Conservation (phyloP, 2,888 invertebrate genomes). For the Lochmaea crataegi region DNA sequence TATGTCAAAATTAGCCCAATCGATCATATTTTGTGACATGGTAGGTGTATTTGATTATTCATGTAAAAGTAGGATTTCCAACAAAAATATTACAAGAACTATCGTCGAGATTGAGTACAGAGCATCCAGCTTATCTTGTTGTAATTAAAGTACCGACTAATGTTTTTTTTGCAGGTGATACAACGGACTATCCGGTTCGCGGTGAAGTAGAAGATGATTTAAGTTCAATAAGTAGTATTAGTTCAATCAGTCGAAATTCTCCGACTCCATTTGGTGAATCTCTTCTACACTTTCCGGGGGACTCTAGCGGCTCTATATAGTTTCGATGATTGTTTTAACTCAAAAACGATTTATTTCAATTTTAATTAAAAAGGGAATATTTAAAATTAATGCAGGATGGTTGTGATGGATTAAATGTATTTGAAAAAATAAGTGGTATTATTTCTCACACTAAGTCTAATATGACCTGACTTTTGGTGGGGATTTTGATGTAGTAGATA, state of each 20-base stretch:
- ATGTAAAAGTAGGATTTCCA: background rate
- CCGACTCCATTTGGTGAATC: constrained; percentile 82
- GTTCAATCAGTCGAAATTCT: constrained; percentile 83
- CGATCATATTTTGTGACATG: too few relatives aligned
- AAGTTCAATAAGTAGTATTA: constrained; percentile 83
- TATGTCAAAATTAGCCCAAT: too few relatives aligned
- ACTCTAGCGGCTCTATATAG: constrained; percentile 68
- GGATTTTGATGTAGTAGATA: too few relatives aligned
- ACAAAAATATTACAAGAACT: background rate
- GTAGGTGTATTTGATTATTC: background rate
- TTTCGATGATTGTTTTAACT: background rate
- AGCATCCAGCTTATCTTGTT: too few relatives aligned
- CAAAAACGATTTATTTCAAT: background rate
- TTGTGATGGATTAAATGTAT: too few relatives aligned
- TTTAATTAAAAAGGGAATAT: background rate
- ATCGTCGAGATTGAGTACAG: too few relatives aligned
- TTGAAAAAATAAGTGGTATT: too few relatives aligned
- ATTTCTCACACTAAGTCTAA: too few relatives aligned
- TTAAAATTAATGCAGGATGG: background rate
- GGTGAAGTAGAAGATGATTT: constrained; percentile 75
- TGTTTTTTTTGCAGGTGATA: constrained; percentile 68
- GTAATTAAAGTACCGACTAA: constrained; percentile 2
- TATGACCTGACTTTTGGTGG: too few relatives aligned
- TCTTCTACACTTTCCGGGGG: constrained; percentile 82
- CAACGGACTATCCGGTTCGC: constrained; percentile 68